Conservation (phyloP, 2,113 vertebrate species). For the Piaya cayana region DNA sequence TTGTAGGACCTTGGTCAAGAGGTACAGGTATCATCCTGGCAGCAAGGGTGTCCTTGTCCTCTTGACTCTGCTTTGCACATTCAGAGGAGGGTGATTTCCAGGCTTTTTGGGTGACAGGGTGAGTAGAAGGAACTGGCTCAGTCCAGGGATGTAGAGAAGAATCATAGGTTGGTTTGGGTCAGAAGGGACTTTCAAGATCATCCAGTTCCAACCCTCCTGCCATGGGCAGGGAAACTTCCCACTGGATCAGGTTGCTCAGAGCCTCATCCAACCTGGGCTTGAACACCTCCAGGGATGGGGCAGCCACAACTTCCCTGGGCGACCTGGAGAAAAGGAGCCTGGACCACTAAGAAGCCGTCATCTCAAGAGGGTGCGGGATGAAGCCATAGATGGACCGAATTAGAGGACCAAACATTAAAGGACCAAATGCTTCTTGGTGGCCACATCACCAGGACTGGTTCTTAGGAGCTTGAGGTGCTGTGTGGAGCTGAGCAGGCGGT, state of each 20-base stretch:
- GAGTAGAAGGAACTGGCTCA: background rate
- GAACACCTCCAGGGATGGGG: too few species aligned
- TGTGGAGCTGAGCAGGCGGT: background rate
- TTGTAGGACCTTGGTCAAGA: background rate
- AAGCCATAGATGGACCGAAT: background rate
- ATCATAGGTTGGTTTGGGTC: too few species aligned
- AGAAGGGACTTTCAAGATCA: too few species aligned
- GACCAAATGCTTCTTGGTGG: background rate
- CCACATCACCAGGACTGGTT: background rate
- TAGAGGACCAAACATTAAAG: background rate
- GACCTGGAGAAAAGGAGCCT: background rate
- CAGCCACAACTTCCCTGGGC: too few species aligned
- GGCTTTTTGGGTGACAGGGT: fast-evolving
- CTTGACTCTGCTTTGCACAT: fast-evolving
- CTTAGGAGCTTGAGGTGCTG: background rate
- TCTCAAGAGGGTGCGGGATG: fast-evolving
- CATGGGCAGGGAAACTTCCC: too few species aligned
- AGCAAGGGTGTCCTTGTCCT: background rate
- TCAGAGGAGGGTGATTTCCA: background rate
- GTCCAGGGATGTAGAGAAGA: fast-evolving
- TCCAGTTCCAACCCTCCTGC: too few species aligned
- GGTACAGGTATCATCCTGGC: background rate
- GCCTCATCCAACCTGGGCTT: too few species aligned
- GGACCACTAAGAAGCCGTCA: fast-evolving
- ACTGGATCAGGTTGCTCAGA: too few species aligned